These are phyloP conservation scores for Aphyosemion australe DNA, from an alignment of 2,113 vertebrate species.

Conservation along the genomic window DNA sequence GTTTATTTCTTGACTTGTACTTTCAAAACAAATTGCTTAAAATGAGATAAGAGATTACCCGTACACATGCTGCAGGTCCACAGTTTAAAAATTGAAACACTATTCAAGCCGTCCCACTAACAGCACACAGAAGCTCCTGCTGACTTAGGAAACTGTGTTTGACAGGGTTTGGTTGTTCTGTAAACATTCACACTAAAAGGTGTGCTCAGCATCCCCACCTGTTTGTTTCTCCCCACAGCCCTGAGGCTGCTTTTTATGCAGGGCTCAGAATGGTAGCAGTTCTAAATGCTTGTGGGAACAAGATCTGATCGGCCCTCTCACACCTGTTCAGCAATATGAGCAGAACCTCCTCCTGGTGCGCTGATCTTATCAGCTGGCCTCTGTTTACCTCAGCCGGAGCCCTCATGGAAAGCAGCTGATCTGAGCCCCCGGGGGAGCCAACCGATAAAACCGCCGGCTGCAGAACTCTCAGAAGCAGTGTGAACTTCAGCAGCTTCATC, in stretches of 20 bases:
- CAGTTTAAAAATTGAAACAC: too few relatives aligned
- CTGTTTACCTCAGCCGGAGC: slow-evolving; percentile 68
- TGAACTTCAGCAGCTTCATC: slow-evolving; percentile 26
- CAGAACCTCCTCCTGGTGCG: slow-evolving; percentile 16
- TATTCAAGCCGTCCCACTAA: too few relatives aligned
- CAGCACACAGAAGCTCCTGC: too few relatives aligned
- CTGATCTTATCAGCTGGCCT: slow-evolving; percentile 71
- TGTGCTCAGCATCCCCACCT: neutral
- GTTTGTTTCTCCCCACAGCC: slow-evolving; percentile 14
- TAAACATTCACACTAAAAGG: neutral
- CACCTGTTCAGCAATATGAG: slow-evolving; percentile 49
- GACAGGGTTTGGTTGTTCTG: neutral
- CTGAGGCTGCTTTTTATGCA: slow-evolving; percentile 10
- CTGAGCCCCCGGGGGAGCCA: slow-evolving; percentile 37
- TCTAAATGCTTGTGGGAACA: slow-evolving; percentile 53
- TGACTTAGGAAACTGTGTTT: too few relatives aligned
- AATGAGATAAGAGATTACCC: too few relatives aligned
- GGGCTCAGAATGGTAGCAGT: neutral
- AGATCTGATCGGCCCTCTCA: slow-evolving; percentile 44
- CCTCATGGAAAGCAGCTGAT: slow-evolving; percentile 65
- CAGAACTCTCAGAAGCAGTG: neutral
- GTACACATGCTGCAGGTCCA: too few relatives aligned
- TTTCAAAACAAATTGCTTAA: too few relatives aligned
- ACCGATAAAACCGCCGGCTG: slow-evolving; percentile 48
- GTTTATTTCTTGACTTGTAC: too few relatives aligned